Evolutionary conservation across 2,797 vertebrate species (phyloP).

Genomic region (Falco naumanni): DNA sequence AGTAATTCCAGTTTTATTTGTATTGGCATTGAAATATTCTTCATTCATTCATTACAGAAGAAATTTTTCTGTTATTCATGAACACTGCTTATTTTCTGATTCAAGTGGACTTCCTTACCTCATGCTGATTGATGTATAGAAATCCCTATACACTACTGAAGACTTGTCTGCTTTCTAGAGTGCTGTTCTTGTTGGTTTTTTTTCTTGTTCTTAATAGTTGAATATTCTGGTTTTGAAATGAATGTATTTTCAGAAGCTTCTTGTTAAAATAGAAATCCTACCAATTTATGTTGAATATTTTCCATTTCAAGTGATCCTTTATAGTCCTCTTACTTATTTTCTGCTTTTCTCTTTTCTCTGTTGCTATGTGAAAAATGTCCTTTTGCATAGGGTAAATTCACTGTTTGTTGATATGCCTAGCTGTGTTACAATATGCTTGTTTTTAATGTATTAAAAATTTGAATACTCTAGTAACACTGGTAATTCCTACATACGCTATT

Average conservation of each 20-base stretch:
- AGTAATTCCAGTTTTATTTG: neutral
- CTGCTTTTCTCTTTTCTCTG: neutral
- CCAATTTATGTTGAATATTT: neutral
- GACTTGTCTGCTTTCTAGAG: neutral
- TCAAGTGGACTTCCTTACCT: neutral
- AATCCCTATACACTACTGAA: neutral
- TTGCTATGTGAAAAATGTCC: neutral
- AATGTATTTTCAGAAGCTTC: neutral
- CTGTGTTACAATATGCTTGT: neutral
- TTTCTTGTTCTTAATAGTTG: neutral
- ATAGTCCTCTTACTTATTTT: neutral
- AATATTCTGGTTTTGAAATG: neutral
- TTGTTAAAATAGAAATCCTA: neutral
- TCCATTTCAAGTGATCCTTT: neutral
- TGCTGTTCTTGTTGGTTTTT: neutral
- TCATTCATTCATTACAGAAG: neutral
- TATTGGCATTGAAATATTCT: neutral
- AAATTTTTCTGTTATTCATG: neutral
- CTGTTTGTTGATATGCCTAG: neutral
- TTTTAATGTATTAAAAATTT: neutral
- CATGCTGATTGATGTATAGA: neutral
- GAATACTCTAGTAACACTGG: neutral
- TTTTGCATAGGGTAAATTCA: neutral
- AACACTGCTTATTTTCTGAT: neutral
- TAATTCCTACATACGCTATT: neutral